phyloP scores from a whole-genome alignment of 2,888 invertebrate species.

The Loripinus fragilis region DNA sequence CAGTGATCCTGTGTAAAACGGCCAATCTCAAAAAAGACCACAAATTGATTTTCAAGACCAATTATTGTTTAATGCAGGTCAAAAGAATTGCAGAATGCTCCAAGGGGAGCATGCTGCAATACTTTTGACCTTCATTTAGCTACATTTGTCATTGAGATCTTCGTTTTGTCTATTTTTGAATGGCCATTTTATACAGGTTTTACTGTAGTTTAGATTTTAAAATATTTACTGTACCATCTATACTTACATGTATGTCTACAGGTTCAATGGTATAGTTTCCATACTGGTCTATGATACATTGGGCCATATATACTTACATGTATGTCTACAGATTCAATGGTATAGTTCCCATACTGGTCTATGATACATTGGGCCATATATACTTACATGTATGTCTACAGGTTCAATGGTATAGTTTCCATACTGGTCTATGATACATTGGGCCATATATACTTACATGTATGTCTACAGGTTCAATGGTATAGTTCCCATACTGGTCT shows the following conservation, averaged over 20 bases:
- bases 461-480: slow-evolving; percentile 85
- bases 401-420: slow-evolving; percentile 89
- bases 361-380: slow-evolving; percentile 95
- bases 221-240: no score
- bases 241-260: slow-evolving; percentile 74
- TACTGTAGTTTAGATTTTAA: no score
- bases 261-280: slow-evolving; percentile 89
- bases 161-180: no score
- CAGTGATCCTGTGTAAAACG: no score
- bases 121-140: no score
- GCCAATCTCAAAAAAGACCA: no score
- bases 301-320: slow-evolving; percentile 63
- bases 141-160: no score
- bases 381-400: slow-evolving; percentile 75
- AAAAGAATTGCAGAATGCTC: no score
- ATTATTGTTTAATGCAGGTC: no score
- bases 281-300: slow-evolving; percentile 95
- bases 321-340: slow-evolving; percentile 85
- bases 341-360: slow-evolving; percentile 94
- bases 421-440: slow-evolving; percentile 96
- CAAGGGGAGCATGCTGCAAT: no score
- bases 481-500: slow-evolving; percentile 94
- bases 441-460: slow-evolving; percentile 84
- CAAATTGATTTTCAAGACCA: no score
- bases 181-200: no score